Conservation (phyloP, 2,888 invertebrate species). For the Microplitis manilae region DNA sequence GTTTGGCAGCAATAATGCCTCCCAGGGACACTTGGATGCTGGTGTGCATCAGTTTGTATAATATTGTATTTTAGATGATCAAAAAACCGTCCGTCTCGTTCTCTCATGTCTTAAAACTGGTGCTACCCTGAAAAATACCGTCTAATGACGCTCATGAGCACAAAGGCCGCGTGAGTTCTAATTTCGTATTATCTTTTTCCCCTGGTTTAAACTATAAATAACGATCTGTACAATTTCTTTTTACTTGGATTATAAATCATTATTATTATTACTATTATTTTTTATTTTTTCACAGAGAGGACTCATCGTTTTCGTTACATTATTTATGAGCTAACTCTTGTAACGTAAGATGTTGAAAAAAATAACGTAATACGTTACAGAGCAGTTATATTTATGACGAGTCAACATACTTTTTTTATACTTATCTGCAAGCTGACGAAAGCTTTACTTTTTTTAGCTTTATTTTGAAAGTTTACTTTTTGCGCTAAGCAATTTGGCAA, state of each 20-base stretch:
- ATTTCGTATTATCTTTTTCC: constrained; percentile 50
- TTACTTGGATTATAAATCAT: not conserved
- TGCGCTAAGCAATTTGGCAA: not conserved
- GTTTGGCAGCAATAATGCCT: constrained; percentile 50
- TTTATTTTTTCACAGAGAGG: not conserved
- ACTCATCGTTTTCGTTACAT: not conserved
- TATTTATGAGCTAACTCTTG: not conserved
- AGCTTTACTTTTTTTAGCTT: not conserved
- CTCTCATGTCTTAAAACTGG: constrained; percentile 6
- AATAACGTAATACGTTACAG: not conserved
- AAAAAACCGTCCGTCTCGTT: constrained; percentile 17
- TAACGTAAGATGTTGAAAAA: not conserved
- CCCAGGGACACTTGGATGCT: constrained; percentile 44
- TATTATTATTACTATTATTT: not conserved
- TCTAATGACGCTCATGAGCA: constrained; percentile 50
- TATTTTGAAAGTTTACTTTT: not conserved
- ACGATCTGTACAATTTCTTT: not conserved
- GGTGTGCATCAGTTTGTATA: not conserved
- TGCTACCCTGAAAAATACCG: constrained; percentile 36
- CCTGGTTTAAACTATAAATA: constrained; percentile 46
- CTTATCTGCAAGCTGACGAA: not conserved
- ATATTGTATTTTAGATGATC: constrained; percentile 9
- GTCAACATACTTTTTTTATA: not conserved
- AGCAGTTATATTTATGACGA: not conserved
- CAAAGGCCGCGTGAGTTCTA: constrained; percentile 51